Evolutionary conservation across 1,140 invertebrate genomes (phyloP).

Genomic region (Drosophila sp.): DNA sequence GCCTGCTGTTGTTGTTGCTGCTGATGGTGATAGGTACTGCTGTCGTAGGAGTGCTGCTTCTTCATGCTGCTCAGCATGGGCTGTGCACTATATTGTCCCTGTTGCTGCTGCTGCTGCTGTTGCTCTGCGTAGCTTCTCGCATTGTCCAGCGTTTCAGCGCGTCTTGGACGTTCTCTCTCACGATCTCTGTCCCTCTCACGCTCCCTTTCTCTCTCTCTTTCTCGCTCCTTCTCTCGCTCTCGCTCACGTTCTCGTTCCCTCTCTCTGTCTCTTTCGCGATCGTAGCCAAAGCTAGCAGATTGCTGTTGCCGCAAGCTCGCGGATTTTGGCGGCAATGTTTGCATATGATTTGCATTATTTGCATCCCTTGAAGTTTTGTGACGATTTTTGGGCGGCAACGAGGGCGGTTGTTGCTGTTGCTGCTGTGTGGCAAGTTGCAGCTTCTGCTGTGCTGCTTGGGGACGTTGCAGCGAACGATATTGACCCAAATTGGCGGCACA

Average conservation of each 20-base stretch:
- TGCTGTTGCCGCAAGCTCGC: slow-evolving; percentile 70
- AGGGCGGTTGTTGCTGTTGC: slow-evolving; percentile 75
- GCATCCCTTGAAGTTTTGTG: slow-evolving; percentile 68
- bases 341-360: slow-evolving; percentile 76
- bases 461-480: slow-evolving; percentile 81
- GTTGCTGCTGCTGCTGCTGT: slow-evolving; percentile 63
- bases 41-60: slow-evolving; percentile 81
- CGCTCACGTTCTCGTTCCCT: slow-evolving; percentile 46
- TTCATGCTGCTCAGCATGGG: slow-evolving; percentile 67
- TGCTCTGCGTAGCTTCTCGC: slow-evolving; percentile 73
- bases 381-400: slow-evolving; percentile 82
- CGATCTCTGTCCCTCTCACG: slow-evolving; percentile 38
- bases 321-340: slow-evolving; percentile 78
- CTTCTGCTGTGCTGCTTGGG: slow-evolving; percentile 60
- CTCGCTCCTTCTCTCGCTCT: slow-evolving; percentile 50
- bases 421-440: slow-evolving; percentile 51
- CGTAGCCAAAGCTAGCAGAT: slow-evolving; percentile 42
- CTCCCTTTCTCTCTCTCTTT: slow-evolving; percentile 52
- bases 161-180: slow-evolving; percentile 57
- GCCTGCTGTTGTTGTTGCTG: slow-evolving; percentile 66
- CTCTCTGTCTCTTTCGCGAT: slow-evolving; percentile 52
- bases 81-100: slow-evolving; percentile 55
- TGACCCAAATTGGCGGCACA: slow-evolving; percentile 81
- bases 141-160: slow-evolving; percentile 79
- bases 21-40: slow-evolving; percentile 72